A percentile compares a stretch with the other conserved stretches of the same genome.
Evolutionary conservation across 2,113 vertebrate genomes (phyloP).

Genomic region (Sceloporus undulatus): DNA sequence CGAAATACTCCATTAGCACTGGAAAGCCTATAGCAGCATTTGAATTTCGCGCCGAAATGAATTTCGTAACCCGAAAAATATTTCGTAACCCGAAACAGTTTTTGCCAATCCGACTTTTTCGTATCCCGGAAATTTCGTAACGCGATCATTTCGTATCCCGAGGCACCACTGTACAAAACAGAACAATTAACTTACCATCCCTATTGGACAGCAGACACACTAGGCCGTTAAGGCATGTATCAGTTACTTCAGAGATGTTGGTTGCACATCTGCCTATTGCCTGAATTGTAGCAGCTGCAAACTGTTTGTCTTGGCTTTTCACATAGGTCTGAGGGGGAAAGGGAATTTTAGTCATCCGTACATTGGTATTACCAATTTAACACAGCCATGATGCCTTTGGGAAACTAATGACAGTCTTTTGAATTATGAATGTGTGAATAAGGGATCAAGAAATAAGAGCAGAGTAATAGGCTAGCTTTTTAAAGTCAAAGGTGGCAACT

Average conservation of each 20-base stretch:
- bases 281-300: slow-evolving; percentile 95
- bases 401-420: background rate
- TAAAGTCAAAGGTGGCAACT: slow-evolving; percentile 48
- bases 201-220: slow-evolving; percentile 95
- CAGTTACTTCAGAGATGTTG: slow-evolving; percentile 93
- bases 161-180: too few relatives aligned
- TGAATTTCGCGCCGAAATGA: too few relatives aligned
- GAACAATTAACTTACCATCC: slow-evolving; percentile 85
- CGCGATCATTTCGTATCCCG: too few relatives aligned
- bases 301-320: slow-evolving; percentile 96
- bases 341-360: slow-evolving; percentile 47
- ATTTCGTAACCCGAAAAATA: too few relatives aligned
- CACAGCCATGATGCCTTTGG: slow-evolving; percentile 8
- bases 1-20: too few relatives aligned
- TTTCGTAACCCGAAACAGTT: too few relatives aligned
- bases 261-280: slow-evolving; percentile 96
- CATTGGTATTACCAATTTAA: background rate
- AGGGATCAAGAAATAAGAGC: slow-evolving; percentile 16
- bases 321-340: slow-evolving; percentile 88
- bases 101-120: too few relatives aligned
- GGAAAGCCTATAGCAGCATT: too few relatives aligned
- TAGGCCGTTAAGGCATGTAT: slow-evolving; percentile 93
- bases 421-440: background rate
- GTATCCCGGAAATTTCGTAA: too few relatives aligned
- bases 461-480: slow-evolving; percentile 43